Base-by-base conservation (phyloP, 2,888 invertebrate genomes). In the Meganola albula region DNA sequence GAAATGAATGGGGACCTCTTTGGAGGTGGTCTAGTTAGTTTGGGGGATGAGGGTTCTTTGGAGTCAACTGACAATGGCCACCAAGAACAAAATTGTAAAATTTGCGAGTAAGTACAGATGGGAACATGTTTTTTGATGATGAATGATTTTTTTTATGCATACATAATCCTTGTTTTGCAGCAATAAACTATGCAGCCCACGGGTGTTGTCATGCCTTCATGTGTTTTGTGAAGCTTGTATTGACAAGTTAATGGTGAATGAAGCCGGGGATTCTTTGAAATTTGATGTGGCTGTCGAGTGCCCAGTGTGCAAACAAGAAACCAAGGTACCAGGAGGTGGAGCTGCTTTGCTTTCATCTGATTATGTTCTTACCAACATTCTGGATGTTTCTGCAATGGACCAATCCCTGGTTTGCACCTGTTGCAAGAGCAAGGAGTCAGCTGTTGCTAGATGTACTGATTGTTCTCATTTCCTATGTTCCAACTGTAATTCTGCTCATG, bases 181-280 rank as follows among this genome's bases (percentile, higher is more conserved):
- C 66, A 90, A 90, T 69, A 92, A 92, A 59, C 87, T 94, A 63
- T 90, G 90, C 73, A 90, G 91, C 70, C 97, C 98, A 39, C 91
- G 96, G 53, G 92, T 98, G 47, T 89, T 98, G 64, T 92, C 93
- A 59, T 98, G 98, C 82, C 91, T 98, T 71, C 98, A 98, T 87
- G 95, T 95, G 30, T 97, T 96, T 86, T 98, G 98, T 85, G 95
- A 96, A 84, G 90, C 90, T 51, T 98, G 98, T 80, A 88, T 98
- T 63, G 92, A 93, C 68, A 93, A 94, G 71, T 88, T 93, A 63
- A 86, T 94, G 63, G 89, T 90, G 44, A 90, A 90, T 58, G 92
- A 92, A 69, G 90, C 88, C 41, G 91, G 91, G 23, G 92, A 92
- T 73, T 87, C 90, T 28, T 83, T 89, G 24, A 90, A 89, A 62